Conservation (phyloP, 2,888 invertebrate species). For the Volucella bombylans region DNA sequence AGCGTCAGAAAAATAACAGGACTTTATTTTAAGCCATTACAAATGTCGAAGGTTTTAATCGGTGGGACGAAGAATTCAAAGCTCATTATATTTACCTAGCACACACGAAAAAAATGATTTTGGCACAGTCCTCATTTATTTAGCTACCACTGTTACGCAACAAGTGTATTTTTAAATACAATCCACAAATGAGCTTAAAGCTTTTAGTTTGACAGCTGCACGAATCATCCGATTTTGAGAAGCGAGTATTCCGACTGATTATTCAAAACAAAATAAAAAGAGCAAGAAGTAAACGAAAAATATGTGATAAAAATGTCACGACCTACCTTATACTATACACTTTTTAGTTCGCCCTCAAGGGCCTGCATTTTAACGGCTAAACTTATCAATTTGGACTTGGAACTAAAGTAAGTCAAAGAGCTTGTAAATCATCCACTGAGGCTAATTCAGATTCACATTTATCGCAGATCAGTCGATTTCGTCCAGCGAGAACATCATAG, state of each 20-base stretch:
- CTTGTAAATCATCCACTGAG: background rate
- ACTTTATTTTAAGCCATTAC: no score
- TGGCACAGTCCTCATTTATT: background rate
- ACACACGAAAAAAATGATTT: no score
- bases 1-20: no score
- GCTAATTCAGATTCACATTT: background rate
- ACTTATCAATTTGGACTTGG: conserved; percentile 79
- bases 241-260: background rate
- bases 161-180: background rate
- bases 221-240: conserved; percentile 14
- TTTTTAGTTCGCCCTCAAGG: conserved; percentile 81
- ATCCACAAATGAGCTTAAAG: conserved; percentile 10
- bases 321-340: conserved; percentile 78
- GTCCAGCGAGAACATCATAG: conserved; percentile 56
- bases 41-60: no score
- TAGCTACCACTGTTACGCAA: background rate
- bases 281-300: no score
- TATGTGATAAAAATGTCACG: conserved; percentile 57
- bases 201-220: conserved; percentile 17
- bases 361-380: conserved; percentile 81
- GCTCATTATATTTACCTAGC: no score
- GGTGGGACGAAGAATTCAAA: no score
- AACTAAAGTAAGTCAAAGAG: conserved; percentile 75
- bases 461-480: conserved; percentile 59
- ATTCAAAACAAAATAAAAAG: background rate